Evolutionary conservation across 2,113 vertebrate genomes (phyloP).

Genomic region (Cromileptes altivelis): DNA sequence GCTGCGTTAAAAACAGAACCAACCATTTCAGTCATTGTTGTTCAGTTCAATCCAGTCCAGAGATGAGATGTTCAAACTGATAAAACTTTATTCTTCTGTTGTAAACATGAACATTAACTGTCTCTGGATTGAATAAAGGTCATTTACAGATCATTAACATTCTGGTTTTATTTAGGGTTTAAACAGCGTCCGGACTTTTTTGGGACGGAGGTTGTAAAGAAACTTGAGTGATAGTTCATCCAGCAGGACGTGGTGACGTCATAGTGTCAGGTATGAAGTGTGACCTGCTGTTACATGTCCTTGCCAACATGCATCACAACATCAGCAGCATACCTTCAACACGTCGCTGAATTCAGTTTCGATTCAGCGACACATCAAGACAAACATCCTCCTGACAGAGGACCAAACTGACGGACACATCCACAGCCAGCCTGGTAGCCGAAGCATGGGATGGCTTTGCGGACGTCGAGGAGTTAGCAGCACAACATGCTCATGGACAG

Average conservation of each 20-base stretch:
- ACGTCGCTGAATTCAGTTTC: constrained; percentile 13
- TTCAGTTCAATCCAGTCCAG: too few species aligned
- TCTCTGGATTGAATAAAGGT: too few species aligned
- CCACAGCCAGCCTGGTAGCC: constrained; percentile 43
- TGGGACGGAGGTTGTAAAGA: neutral
- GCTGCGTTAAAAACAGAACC: too few species aligned
- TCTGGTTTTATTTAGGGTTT: too few species aligned
- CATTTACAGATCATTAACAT: too few species aligned
- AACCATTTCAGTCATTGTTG: too few species aligned
- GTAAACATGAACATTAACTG: too few species aligned
- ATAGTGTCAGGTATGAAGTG: neutral
- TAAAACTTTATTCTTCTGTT: too few species aligned
- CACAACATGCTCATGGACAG: constrained; percentile 60
- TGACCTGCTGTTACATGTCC: constrained; percentile 1
- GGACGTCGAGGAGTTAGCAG: constrained; percentile 34
- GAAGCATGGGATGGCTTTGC: constrained; percentile 64
- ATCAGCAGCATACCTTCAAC: constrained; percentile 6
- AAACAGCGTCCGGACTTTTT: too few species aligned
- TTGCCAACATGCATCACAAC: constrained; percentile 54
- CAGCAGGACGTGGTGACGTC: neutral
- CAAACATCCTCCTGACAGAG: neutral
- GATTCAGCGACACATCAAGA: constrained; percentile 27
- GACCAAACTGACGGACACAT: constrained; percentile 31
- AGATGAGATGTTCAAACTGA: too few species aligned
- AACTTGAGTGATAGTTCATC: neutral